Percentiles rank a stretch among this genome's conserved stretches.
Conservation (phyloP, 2,888 invertebrate genomes). For the Morpho achilles region DNA sequence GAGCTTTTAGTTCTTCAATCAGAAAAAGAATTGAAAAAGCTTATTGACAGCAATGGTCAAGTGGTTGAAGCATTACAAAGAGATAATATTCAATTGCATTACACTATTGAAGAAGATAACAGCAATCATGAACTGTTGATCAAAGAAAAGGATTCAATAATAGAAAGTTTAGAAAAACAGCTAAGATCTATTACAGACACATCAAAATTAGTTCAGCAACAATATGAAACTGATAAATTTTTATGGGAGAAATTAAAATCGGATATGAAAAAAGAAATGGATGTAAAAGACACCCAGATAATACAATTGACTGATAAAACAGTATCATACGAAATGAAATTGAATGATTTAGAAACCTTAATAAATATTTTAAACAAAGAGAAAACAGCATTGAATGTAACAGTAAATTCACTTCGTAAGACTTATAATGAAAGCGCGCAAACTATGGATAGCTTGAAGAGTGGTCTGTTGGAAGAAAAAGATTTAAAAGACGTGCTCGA, state of each 20-base stretch:
- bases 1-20: constrained; percentile 32
- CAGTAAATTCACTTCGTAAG: constrained; percentile 19
- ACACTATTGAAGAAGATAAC: constrained; percentile 44
- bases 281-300: constrained; percentile 36
- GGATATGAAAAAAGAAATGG: constrained; percentile 34
- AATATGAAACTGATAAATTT: constrained; percentile 39
- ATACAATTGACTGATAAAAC: constrained; percentile 26
- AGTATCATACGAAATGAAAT: constrained; percentile 24
- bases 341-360: constrained; percentile 21
- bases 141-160: constrained; percentile 45
- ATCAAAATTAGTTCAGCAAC: constrained; percentile 36
- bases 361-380: constrained; percentile 19
- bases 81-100: constrained; percentile 48
- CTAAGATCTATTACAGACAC: constrained; percentile 34
- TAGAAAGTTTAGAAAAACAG: constrained; percentile 42
- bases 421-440: constrained; percentile 23
- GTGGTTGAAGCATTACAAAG: constrained; percentile 38
- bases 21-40: constrained; percentile 37
- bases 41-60: constrained; percentile 34
- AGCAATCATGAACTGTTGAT: constrained; percentile 41
- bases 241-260: constrained; percentile 39
- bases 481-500: constrained; percentile 26
- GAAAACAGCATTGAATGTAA: constrained; percentile 13
- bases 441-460: constrained; percentile 20
- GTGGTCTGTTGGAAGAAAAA: constrained; percentile 22